Percentiles rank a stretch among this genome's conserved stretches.
Conservation (phyloP, 2,113 vertebrate genomes). For the Raja brachyura region DNA sequence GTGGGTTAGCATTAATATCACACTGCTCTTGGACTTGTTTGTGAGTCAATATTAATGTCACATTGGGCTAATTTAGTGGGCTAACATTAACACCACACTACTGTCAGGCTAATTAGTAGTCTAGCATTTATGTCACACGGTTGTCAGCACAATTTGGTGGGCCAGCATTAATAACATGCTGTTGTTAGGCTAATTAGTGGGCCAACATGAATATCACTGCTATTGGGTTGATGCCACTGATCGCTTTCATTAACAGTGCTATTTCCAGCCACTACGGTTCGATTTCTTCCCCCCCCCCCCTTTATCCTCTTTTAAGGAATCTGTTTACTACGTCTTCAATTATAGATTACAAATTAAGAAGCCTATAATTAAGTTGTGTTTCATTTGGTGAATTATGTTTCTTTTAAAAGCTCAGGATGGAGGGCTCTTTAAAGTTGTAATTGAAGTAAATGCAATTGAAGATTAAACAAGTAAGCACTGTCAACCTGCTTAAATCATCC, state of each 20-base stretch:
- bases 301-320: not conserved
- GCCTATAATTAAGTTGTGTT: no score
- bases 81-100: no score
- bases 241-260: not conserved
- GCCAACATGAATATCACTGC: no score
- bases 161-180: not conserved
- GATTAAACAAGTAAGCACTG: not conserved
- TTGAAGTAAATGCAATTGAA: not conserved
- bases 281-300: not conserved
- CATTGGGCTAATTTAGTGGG: not conserved
- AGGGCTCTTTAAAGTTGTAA: not conserved
- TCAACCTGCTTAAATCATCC: not conserved
- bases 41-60: not conserved
- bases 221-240: not conserved
- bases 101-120: not conserved
- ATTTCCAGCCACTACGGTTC: not conserved
- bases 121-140: not conserved
- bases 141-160: not conserved
- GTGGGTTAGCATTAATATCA: not conserved
- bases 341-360: no score
- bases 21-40: not conserved
- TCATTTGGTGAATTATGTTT: no score
- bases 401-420: no score
- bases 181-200: not conserved
- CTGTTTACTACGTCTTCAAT: no score